phyloP scores from a whole-genome alignment of 2,113 vertebrate genomes.

The Pseudopipra pipra region DNA sequence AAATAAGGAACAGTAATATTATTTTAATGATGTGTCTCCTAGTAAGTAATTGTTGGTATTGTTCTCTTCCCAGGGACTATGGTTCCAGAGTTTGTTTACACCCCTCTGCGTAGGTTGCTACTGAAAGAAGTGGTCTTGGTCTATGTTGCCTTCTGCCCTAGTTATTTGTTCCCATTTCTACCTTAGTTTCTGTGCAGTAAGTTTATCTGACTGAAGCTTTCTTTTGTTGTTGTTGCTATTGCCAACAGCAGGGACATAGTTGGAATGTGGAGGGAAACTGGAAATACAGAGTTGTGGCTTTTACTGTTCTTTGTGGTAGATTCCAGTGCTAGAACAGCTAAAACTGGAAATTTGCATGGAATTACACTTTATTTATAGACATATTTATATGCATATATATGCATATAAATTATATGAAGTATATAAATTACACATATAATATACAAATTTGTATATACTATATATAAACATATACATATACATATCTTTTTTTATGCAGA shows the following conservation, averaged over 20 bases:
- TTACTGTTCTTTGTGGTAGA: background rate
- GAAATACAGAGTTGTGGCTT: background rate
- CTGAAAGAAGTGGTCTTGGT: background rate
- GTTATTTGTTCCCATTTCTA: background rate
- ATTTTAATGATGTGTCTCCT: slow-evolving; percentile 8
- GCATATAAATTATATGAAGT: background rate
- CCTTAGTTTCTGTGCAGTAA: background rate
- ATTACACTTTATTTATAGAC: background rate
- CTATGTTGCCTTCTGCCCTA: background rate
- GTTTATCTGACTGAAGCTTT: background rate
- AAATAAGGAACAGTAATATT: background rate
- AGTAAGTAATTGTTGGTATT: background rate
- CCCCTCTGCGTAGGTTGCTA: background rate
- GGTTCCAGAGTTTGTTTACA: background rate
- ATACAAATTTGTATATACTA: fast-evolving
- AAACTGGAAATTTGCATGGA: background rate
- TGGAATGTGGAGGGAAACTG: background rate
- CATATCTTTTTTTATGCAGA: background rate
- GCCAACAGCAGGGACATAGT: background rate
- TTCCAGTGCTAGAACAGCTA: background rate
- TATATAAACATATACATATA: fast-evolving
- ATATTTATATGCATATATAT: background rate
- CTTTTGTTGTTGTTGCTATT: background rate
- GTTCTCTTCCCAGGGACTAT: background rate
- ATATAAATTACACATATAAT: fast-evolving